Base-by-base conservation (phyloP, 1,140 invertebrate species). In the Drosophila tropicalis region DNA sequence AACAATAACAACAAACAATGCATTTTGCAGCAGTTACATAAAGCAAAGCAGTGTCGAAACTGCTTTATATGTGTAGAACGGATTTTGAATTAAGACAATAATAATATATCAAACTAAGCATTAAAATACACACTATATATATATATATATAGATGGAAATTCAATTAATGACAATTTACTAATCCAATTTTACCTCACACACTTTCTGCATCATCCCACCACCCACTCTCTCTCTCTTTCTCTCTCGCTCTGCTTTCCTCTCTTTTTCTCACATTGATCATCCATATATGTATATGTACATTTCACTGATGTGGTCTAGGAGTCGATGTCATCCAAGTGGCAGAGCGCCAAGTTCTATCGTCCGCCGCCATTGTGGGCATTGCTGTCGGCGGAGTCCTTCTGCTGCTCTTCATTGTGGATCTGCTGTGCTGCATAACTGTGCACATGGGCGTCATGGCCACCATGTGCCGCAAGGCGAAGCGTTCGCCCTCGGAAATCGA, bases 321-420 rank as follows among this genome's bases (percentile, higher is more conserved):
- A 58, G 76, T 71, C 54, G 93, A 94, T 64, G 93, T 94, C 34
- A 93, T 94, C 47, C 91, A 93, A 68, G 86, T 93, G 66, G 93
- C 94, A 47, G 93, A 94, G 57, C 92, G 93, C 51, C 94, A 95
- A 67, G 91, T 94, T 10, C 93, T 97, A 57, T 96, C 95, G 56
- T 96, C 95, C 82, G 94, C 94, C 22, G 93, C 95, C 41, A 96
- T 98, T 75, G 95, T 97, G 73, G 95, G 95, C 70, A 95, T 97
- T 62, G 96, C 96, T 7, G 93, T 97, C 54, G 95, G 94, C 44
- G 94, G 95, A 54, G 93, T 97, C 10, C 92, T 97, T 39, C 86
- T 97, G 66, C 94, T 97, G 61, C 93, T 97, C 36, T 93, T 97
- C 70, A 93, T 97, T 67, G 94, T 97, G 69, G 97, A 98, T 90